phyloP scores from a whole-genome alignment of 2,797 vertebrate species.

The Lycodopsis pacificus region DNA sequence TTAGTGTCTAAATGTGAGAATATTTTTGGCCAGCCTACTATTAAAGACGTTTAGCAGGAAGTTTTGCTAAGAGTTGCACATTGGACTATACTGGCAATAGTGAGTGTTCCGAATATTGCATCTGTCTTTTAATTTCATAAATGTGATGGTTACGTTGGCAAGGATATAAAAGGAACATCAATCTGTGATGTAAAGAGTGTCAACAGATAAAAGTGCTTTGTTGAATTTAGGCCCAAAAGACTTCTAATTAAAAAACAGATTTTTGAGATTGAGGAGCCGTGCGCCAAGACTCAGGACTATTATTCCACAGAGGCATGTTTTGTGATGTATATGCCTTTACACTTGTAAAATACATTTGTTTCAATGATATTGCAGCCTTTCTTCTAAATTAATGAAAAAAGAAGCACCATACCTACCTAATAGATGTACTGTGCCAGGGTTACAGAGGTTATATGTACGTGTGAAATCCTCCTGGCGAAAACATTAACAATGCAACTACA shows the following conservation, averaged over 20 bases:
- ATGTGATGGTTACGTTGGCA: background rate
- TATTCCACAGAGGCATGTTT: background rate
- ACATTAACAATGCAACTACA: conserved; percentile 28
- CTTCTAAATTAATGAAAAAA: background rate
- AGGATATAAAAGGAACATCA: background rate
- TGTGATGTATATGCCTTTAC: background rate
- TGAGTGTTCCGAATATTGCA: background rate
- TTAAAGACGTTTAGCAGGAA: background rate
- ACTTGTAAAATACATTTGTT: background rate
- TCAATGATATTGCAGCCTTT: background rate
- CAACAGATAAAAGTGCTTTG: background rate
- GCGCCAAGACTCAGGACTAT: background rate
- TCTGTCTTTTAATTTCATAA: background rate
- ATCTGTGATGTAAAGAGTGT: background rate
- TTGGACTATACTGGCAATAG: background rate
- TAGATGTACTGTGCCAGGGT: background rate
- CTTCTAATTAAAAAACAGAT: background rate
- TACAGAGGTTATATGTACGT: background rate
- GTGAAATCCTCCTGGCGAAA: conserved; percentile 12
- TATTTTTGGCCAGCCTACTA: background rate
- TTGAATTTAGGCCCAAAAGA: background rate
- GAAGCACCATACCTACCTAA: background rate
- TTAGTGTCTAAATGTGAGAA: background rate
- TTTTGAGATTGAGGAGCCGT: background rate
- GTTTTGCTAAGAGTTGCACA: background rate